Evolutionary conservation across 2,113 vertebrate genomes (phyloP).

Genomic region (Alligator mississippiensis): DNA sequence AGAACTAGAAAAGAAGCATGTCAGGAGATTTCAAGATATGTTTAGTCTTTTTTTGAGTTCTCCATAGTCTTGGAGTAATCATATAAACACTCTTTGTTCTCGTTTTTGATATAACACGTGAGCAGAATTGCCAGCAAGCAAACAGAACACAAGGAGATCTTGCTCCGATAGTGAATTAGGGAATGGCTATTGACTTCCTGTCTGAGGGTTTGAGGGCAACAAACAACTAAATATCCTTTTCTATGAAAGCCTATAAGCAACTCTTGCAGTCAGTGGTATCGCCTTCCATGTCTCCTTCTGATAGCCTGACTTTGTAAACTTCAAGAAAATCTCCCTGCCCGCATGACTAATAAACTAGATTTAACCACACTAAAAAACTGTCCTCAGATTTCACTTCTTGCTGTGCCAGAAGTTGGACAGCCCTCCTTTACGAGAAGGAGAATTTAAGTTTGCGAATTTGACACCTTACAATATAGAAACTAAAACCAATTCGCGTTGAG

Average conservation of each 20-base stretch:
- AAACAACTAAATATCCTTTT: not conserved
- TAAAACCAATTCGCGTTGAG: not conserved
- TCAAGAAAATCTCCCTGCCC: not conserved
- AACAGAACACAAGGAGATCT: not conserved
- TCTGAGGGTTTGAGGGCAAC: not conserved
- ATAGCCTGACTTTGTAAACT: not conserved
- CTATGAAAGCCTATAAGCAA: not conserved
- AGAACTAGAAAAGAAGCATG: not conserved
- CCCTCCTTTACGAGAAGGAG: not conserved
- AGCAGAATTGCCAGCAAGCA: not conserved
- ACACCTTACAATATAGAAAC: not conserved
- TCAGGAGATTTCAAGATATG: not conserved
- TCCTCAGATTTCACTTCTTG: not conserved
- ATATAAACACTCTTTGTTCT: not conserved
- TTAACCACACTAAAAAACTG: accelerated
- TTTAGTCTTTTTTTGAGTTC: not conserved
- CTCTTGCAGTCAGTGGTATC: not conserved
- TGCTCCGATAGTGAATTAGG: not conserved
- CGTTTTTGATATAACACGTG: not conserved
- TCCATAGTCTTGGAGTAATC: not conserved
- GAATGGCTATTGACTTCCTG: not conserved
- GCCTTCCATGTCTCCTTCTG: not conserved
- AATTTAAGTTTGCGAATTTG: not conserved
- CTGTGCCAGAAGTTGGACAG: not conserved
- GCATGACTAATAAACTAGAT: accelerated